Conservation (phyloP, 1,140 invertebrate genomes). For the Arctopsyche grandis region DNA sequence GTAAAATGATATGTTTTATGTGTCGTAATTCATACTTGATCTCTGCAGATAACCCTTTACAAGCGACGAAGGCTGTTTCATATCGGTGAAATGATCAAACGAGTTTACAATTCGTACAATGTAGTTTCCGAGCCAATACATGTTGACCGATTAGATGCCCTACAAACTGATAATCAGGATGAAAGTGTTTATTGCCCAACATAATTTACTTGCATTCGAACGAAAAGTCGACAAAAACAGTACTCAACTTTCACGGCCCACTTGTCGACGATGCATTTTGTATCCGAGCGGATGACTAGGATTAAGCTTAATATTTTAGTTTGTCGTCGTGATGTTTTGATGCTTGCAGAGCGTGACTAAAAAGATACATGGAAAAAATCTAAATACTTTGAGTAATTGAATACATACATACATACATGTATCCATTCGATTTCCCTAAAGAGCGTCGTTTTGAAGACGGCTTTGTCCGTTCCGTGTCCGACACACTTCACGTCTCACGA, state of each 20-base stretch:
- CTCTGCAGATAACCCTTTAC: background rate
- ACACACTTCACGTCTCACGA: constrained; percentile 26
- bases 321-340: too few relatives aligned
- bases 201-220: constrained; percentile 6
- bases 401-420: background rate
- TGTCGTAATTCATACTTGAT: background rate
- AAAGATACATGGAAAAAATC: too few relatives aligned
- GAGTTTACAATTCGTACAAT: background rate
- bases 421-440: constrained; percentile 6
- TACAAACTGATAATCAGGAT: constrained; percentile 2
- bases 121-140: background rate
- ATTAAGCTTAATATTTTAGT: background rate
- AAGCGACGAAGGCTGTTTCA: background rate
- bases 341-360: background rate
- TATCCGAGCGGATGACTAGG: background rate
- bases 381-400: background rate
- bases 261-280: constrained; percentile 2
- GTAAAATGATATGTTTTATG: background rate
- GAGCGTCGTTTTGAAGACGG: background rate
- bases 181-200: constrained; percentile 17
- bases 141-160: constrained; percentile 25
- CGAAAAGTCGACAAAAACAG: background rate
- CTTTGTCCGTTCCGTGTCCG: constrained; percentile 1
- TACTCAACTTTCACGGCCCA: constrained; percentile 6
- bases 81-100: background rate